Evolutionary conservation across 2,888 invertebrate species (phyloP).

Genomic region (Drosophila antonietae): DNA sequence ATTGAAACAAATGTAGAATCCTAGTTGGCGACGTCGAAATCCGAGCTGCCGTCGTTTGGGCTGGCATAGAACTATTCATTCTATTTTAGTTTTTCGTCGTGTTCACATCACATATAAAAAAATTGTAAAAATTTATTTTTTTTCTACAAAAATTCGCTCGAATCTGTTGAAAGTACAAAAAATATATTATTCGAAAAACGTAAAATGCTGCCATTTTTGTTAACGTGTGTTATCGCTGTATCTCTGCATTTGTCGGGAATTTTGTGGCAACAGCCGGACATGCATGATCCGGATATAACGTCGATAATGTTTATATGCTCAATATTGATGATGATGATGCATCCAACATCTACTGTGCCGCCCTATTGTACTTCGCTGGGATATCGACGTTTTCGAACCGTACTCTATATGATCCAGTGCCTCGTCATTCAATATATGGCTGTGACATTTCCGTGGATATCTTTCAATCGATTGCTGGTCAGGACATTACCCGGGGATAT

Average conservation of each 20-base stretch:
- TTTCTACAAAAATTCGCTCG: background rate
- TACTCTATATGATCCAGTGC: background rate
- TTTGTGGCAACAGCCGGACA: background rate
- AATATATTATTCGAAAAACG: too few relatives aligned
- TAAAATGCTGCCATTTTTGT: background rate
- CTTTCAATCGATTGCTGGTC: background rate
- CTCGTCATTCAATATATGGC: background rate
- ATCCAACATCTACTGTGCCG: background rate
- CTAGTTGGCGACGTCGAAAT: background rate
- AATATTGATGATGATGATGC: background rate
- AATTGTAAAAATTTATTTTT: background rate
- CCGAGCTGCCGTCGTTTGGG: background rate
- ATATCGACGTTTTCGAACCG: background rate
- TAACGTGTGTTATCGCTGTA: background rate
- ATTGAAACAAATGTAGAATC: background rate
- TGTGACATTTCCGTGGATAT: background rate
- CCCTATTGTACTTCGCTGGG: too few relatives aligned
- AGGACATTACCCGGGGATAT: accelerated
- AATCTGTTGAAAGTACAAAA: too few relatives aligned
- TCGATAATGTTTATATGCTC: background rate
- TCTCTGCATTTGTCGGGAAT: background rate
- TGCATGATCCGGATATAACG: background rate
- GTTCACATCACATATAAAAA: background rate
- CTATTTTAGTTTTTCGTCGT: background rate
- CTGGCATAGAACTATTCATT: background rate